These are phyloP conservation scores for Siniperca obscura DNA, from an alignment of 2,797 vertebrate species.

Conservation along the genomic window DNA sequence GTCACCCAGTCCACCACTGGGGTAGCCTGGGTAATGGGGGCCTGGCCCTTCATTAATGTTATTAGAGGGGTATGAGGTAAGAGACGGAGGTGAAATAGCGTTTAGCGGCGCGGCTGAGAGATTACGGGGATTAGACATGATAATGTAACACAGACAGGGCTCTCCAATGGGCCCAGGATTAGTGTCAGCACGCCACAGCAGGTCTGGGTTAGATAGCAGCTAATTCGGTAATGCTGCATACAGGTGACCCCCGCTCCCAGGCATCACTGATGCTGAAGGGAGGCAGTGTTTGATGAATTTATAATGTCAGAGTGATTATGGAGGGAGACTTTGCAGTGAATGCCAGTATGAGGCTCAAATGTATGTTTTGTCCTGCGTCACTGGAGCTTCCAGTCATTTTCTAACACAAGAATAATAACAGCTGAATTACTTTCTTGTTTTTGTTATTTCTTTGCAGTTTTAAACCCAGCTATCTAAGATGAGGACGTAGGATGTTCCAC, in stretches of 20 bases:
- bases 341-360: conserved; percentile 36
- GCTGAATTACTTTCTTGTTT: conserved; percentile 23
- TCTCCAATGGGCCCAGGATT: conserved; percentile 82
- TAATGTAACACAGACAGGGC: conserved; percentile 84
- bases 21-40: conserved; percentile 67
- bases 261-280: conserved; percentile 71
- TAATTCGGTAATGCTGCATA: conserved; percentile 85
- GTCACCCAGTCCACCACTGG: conserved; percentile 70
- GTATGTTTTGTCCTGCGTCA: conserved; percentile 42
- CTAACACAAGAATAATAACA: conserved; percentile 16
- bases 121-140: conserved; percentile 85
- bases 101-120: conserved; percentile 81
- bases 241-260: conserved; percentile 84
- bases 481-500: neutral
- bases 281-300: conserved; percentile 74
- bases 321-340: conserved; percentile 45
- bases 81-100: conserved; percentile 85
- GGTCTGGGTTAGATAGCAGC: conserved; percentile 88
- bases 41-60: conserved; percentile 85
- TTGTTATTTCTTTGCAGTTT: neutral
- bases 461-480: neutral
- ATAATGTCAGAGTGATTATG: conserved; percentile 74
- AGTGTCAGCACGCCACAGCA: conserved; percentile 83
- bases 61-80: conserved; percentile 85
- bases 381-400: conserved; percentile 27